These are phyloP conservation scores for Prorops nasuta DNA, from an alignment of 1,140 invertebrate species.

Conservation along the genomic window DNA sequence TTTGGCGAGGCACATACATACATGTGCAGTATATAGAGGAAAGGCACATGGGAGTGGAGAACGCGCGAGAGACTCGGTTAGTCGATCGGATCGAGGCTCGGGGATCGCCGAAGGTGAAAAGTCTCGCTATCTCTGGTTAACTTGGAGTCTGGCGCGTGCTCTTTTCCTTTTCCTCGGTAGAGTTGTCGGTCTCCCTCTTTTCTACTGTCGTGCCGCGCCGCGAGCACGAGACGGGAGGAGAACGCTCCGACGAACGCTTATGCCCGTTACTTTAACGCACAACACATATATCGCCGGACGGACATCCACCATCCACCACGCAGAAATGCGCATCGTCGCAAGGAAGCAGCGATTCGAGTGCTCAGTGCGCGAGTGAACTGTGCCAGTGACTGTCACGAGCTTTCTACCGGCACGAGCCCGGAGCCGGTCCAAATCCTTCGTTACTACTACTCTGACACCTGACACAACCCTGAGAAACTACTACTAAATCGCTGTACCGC, in stretches of 20 bases:
- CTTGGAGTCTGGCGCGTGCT: no score
- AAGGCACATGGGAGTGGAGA: no score
- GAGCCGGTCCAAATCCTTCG: no score
- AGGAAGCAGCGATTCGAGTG: not conserved
- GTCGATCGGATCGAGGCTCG: no score
- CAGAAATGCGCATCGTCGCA: not conserved
- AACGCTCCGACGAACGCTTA: slow-evolving; percentile 1
- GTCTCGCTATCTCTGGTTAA: slow-evolving; percentile 11
- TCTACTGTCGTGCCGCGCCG: not conserved
- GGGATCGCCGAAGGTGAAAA: slow-evolving; percentile 30
- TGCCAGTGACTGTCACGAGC: slow-evolving; percentile 13
- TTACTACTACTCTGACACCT: no score
- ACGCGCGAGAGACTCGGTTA: no score
- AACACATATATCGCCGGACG: no score
- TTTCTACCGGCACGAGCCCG: slow-evolving; percentile 10
- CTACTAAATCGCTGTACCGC: no score
- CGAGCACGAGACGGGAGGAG: no score
- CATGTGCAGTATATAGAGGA: no score
- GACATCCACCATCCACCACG: not conserved
- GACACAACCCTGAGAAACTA: no score
- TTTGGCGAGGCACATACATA: no score
- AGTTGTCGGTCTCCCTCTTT: not conserved
- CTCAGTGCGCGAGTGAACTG: slow-evolving; percentile 12
- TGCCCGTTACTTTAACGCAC: slow-evolving; percentile 14
- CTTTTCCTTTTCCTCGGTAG: not conserved